These are phyloP conservation scores for Julus scandinavius DNA, from an alignment of 2,888 invertebrate species.

Conservation along the genomic window DNA sequence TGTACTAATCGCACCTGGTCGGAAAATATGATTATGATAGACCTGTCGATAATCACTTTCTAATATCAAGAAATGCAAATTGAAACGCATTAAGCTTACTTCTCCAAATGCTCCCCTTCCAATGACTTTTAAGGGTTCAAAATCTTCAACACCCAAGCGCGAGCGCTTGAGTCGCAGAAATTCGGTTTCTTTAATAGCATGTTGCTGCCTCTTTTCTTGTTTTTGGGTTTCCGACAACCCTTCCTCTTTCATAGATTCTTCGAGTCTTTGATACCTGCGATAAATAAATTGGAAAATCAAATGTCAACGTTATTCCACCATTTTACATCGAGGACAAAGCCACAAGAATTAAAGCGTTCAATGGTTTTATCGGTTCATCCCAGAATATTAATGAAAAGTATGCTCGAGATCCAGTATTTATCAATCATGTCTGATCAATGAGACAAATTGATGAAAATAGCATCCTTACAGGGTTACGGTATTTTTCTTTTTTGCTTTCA, in stretches of 20 bases:
- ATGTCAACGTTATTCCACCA: background rate
- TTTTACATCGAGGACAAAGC: background rate
- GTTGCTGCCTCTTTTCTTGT: conserved; percentile 91
- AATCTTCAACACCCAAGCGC: conserved; percentile 96
- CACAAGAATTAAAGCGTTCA: background rate
- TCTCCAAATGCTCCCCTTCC: conserved; percentile 94
- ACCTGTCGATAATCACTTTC: background rate
- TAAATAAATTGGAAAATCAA: conserved; percentile 52
- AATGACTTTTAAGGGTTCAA: conserved; percentile 96
- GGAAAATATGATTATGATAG: background rate
- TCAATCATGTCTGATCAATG: too few relatives aligned
- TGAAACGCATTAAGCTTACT: conserved; percentile 62
- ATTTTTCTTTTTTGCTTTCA: too few relatives aligned
- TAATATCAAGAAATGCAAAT: background rate
- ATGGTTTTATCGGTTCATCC: too few relatives aligned
- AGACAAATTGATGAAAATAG: too few relatives aligned
- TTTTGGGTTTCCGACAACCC: conserved; percentile 94
- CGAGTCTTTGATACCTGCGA: conserved; percentile 77
- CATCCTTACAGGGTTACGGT: too few relatives aligned
- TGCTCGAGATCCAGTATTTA: too few relatives aligned
- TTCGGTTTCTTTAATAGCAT: conserved; percentile 98
- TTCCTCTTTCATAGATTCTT: conserved; percentile 96
- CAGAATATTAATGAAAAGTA: too few relatives aligned
- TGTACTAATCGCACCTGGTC: conserved; percentile 91
- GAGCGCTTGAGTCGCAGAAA: conserved; percentile 96